Evolutionary conservation across 1,140 invertebrate genomes (phyloP), one percentile per base, ranked within the genome.

Genomic region (Hormaphis cornu): DNA sequence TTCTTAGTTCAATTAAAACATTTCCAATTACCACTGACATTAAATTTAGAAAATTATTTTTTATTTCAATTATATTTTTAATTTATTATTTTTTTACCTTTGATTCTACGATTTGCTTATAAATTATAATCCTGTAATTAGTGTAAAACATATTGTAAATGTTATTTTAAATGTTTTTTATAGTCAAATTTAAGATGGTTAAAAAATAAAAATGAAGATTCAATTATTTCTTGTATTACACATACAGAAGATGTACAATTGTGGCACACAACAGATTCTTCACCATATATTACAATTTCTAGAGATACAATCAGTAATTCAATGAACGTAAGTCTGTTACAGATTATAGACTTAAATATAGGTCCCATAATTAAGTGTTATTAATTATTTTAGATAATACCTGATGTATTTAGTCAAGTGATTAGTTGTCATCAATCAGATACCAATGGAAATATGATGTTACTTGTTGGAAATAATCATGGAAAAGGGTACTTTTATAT

Each of bases 211-310:
- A 71, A 79, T 33, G 33, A 70, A 0, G 30, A 56, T 16, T 35
- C 70, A 77, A 78, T 78, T 53, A 79, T 71, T 75, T 88, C 10
- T 81, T 89, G 87, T 73, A 79, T 86, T 9, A 89, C 89, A 2
- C 84, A 89, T 73, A 86, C 83, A 14, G 82, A 85, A 74, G 85
- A 87, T 70, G 74, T 91, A 8, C 87, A 90, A 76, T 74, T 89
- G 22, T 92, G 88, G 84, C 78, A 87, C 58, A 78, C 78, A n/a
- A 79, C 83, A 24, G 83, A 81, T 71, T 86, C 83, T 1, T 83
- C 84, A 72, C 78, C 83, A 35, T 75, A 84, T 4, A 73, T 75
- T 3, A 81, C 77, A 72, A 87, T 85, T 74, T 77, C 77, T 1
- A 81, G 88, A 18, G 79, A 81, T 35, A 76, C 80, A 48, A 78